Evolutionary conservation across 2,888 invertebrate genomes (phyloP).

Genomic region (Papilio demoleus): DNA sequence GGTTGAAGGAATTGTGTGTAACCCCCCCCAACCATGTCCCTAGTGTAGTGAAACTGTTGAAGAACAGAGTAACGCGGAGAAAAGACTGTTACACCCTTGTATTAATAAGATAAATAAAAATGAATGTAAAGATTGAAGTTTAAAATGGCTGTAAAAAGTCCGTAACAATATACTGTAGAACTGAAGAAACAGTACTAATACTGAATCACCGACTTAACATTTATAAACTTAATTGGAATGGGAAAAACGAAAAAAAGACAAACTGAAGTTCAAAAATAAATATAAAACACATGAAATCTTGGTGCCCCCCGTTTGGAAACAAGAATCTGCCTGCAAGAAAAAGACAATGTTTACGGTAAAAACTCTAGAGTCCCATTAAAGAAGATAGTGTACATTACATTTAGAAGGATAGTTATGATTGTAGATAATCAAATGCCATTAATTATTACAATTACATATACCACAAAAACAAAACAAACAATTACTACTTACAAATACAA

Average conservation of each 20-base stretch:
- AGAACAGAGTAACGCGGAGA: constrained; percentile 69
- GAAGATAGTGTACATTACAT: constrained; percentile 34
- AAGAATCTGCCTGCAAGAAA: constrained; percentile 36
- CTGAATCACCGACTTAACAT: constrained; percentile 30
- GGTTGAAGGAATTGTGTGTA: constrained; percentile 74
- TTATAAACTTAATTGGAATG: constrained; percentile 49
- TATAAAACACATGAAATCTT: constrained; percentile 40
- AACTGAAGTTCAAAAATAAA: constrained; percentile 45
- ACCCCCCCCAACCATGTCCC: constrained; percentile 69
- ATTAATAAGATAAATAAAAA: constrained; percentile 72
- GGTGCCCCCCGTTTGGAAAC: constrained; percentile 33
- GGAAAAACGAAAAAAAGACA: constrained; percentile 53
- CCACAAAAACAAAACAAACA: no score
- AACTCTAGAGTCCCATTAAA: constrained; percentile 46
- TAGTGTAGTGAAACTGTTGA: constrained; percentile 71
- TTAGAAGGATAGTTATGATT: constrained; percentile 27
- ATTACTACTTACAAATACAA: no score
- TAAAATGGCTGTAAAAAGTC: constrained; percentile 72
- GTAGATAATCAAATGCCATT: constrained; percentile 38
- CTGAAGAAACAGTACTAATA: constrained; percentile 47
- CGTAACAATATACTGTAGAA: constrained; percentile 58
- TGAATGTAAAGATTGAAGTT: constrained; percentile 69
- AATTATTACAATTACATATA: no score
- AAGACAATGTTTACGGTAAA: constrained; percentile 39
- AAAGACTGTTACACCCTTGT: constrained; percentile 77